These are phyloP conservation scores for Luehdorfia chinensis DNA, from an alignment of 1,140 invertebrate species.

Conservation along the genomic window DNA sequence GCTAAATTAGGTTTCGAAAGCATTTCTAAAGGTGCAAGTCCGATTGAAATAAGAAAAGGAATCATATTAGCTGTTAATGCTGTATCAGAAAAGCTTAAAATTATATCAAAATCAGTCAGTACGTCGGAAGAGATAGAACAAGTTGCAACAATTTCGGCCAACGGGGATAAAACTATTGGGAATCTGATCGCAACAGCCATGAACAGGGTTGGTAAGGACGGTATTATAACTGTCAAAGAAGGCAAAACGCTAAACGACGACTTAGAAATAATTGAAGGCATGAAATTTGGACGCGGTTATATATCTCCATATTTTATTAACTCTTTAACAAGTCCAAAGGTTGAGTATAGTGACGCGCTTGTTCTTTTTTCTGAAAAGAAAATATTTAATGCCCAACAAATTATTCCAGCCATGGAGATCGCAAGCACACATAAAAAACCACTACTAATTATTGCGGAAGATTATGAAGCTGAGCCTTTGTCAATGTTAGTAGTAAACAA, in stretches of 20 bases:
- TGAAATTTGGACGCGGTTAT: constrained; percentile 99
- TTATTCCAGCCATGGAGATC: constrained; percentile 98
- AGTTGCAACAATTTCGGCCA: constrained; percentile 99
- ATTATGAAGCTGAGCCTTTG: constrained; percentile 98
- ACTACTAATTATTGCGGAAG: constrained; percentile 98
- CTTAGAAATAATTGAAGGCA: constrained; percentile 98
- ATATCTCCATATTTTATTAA: constrained; percentile 99
- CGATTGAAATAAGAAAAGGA: constrained; percentile 97
- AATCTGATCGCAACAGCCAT: constrained; percentile 98
- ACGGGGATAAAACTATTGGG: constrained; percentile 96
- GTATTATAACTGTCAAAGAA: constrained; percentile 99
- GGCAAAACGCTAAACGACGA: constrained; percentile 99
- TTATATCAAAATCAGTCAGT: constrained; percentile 95
- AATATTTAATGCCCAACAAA: constrained; percentile 97
- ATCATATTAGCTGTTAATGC: constrained; percentile 98
- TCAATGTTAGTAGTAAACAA: constrained; percentile 98
- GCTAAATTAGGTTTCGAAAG: constrained; percentile 99
- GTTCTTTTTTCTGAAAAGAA: constrained; percentile 98
- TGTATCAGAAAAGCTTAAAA: constrained; percentile 93
- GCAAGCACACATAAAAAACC: constrained; percentile 97
- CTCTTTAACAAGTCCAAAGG: constrained; percentile 98
- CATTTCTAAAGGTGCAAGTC: constrained; percentile 98
- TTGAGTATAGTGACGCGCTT: constrained; percentile 99
- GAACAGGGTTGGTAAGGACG: constrained; percentile 98
- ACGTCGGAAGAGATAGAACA: constrained; percentile 99